Base-by-base conservation (phyloP, 1,140 invertebrate genomes). In the Magallana ariakensis region DNA sequence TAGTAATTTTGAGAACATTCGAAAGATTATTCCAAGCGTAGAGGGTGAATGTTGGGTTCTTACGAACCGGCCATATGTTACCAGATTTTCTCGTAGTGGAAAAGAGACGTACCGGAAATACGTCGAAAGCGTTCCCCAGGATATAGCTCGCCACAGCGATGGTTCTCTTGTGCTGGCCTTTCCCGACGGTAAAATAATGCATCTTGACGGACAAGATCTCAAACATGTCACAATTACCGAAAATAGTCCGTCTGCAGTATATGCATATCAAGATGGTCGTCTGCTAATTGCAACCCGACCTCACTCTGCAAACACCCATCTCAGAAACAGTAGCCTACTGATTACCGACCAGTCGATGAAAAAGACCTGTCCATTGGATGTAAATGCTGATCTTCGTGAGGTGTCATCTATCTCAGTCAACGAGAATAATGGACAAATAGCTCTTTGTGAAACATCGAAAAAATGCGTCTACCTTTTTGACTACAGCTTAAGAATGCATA, bases 1-100 rank as follows among this genome's bases (percentile, higher is more conserved):
- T 26, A 75, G 33, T 75, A 75, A 75, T 75, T 75, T 75, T 75
- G 66, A 75, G 11, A 19, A 19, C 33, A 75, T 75, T 75, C 19
- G 66, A 75, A 75, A 75, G 66, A 75, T 75, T 4, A 75, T 75
- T 75, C 66, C 66, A 26, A 26, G 33, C 15, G 66, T 33, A 9
- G 33, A 75, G 33, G 33, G 33, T 13, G 66, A 75, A 26, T 75
- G 66, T 22, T 75, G 66, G 66, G 66, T 75, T 75, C 9, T 75
- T 1, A 75, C 66, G 22, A 75, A 75, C 22, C 22, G 66, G 33
- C 66, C 66, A 8, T 75, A 26, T 26, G 66, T 75, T 7, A 9
- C 66, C 7, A 75, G 33, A 13, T 75, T 75, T 75, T 75, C 66
- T 1, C 22, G 22, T 33, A 75, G 22, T 75, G 66, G 66, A 9